phyloP scores from a whole-genome alignment of 2,113 vertebrate genomes.

The Lates calcarifer region DNA sequence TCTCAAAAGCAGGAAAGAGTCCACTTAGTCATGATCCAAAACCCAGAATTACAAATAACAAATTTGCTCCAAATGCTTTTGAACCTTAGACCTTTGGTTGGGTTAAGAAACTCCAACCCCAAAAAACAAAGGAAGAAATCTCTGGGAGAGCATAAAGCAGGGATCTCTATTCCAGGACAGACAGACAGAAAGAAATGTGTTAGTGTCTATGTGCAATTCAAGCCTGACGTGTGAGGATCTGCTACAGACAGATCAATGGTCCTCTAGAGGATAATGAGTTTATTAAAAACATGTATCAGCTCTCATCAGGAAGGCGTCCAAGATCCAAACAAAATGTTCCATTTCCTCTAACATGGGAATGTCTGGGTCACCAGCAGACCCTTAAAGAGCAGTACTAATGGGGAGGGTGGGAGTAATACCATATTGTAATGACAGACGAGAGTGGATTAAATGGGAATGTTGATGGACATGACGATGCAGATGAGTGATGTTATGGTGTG shows the following conservation, averaged over 20 bases:
- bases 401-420: slow-evolving; percentile 52
- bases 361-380: slow-evolving; percentile 39
- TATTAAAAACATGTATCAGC: slow-evolving; percentile 38
- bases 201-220: slow-evolving; percentile 1
- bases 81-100: neutral
- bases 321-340: slow-evolving; percentile 46
- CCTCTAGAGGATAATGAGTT: slow-evolving; percentile 32
- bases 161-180: neutral
- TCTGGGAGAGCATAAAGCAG: neutral
- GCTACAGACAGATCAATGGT: slow-evolving; percentile 4
- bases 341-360: slow-evolving; percentile 68
- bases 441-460: slow-evolving; percentile 68
- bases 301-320: slow-evolving; percentile 36
- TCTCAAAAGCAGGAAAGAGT: slow-evolving; percentile 6
- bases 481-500: slow-evolving; percentile 50
- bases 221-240: neutral
- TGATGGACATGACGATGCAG: slow-evolving; percentile 67
- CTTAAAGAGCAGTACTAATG: slow-evolving; percentile 57
- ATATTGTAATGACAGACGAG: slow-evolving; percentile 77
- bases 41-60: neutral
- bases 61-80: neutral
- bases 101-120: too few relatives aligned
- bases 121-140: neutral
- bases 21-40: neutral
- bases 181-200: neutral